These are phyloP conservation scores for Ylistrum balloti DNA, from an alignment of 1,140 invertebrate genomes.

Conservation along the genomic window DNA sequence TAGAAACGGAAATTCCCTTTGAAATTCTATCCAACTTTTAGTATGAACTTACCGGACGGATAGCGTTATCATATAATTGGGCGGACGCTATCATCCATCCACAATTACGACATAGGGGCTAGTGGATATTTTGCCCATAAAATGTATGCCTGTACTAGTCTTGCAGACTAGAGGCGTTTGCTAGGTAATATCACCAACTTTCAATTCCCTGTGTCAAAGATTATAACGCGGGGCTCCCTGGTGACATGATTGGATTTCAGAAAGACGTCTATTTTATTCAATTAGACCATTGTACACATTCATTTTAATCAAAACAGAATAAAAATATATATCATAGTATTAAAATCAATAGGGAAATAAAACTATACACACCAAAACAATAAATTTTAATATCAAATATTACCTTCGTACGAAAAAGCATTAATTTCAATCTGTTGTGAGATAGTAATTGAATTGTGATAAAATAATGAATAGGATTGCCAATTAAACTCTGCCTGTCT, in stretches of 20 bases:
- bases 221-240: background rate
- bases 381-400: conserved; percentile 7
- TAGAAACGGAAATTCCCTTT: background rate
- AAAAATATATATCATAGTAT: conserved; percentile 3
- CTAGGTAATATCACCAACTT: background rate
- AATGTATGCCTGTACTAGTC: background rate
- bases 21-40: background rate
- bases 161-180: background rate
- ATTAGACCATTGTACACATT: background rate
- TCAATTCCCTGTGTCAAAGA: background rate
- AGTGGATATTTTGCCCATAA: background rate
- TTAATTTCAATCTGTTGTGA: background rate
- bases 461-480: conserved; percentile 20
- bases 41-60: background rate
- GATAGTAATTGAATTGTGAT: conserved; percentile 20
- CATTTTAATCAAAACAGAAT: conserved; percentile 18
- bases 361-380: background rate
- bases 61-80: background rate
- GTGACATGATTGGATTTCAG: background rate
- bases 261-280: background rate
- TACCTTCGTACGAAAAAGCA: background rate
- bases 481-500: conserved; percentile 17
- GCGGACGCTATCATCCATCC: background rate
- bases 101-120: background rate
- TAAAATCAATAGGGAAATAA: background rate